Percentiles rank a stretch among this genome's conserved stretches.
Evolutionary conservation across 2,113 vertebrate species (phyloP).

Genomic region (Capra hircus): DNA sequence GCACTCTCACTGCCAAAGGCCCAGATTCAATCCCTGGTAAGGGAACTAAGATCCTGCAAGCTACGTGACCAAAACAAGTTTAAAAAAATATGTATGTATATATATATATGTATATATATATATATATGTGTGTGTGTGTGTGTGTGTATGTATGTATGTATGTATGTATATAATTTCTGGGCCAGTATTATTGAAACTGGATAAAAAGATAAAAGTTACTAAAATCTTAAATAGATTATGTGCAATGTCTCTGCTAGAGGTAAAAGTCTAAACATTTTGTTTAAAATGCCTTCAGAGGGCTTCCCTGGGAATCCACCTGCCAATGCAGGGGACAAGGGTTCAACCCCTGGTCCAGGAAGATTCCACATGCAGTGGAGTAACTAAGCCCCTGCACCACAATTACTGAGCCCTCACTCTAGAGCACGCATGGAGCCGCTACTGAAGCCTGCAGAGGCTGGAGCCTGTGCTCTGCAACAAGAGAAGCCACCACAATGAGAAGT

Average conservation of each 20-base stretch:
- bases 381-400: background rate
- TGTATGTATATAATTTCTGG: constrained; percentile 2
- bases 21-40: background rate
- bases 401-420: background rate
- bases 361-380: background rate
- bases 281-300: constrained; percentile 56
- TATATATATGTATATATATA: no score
- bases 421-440: background rate
- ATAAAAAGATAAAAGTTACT: constrained; percentile 10
- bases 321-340: background rate
- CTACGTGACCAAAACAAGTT: background rate
- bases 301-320: background rate
- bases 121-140: background rate
- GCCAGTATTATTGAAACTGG: constrained; percentile 25
- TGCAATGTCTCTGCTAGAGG: background rate
- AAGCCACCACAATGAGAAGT: background rate
- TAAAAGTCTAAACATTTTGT: background rate
- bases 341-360: background rate
- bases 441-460: background rate
- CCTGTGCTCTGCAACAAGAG: background rate
- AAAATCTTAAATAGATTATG: background rate
- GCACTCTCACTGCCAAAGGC: background rate
- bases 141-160: background rate
- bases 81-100: background rate
- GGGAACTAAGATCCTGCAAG: background rate